A percentile compares a stretch with the other conserved stretches of the same genome.
phyloP scores from a whole-genome alignment of 2,888 invertebrate genomes.

The Heliothis peltigera region DNA sequence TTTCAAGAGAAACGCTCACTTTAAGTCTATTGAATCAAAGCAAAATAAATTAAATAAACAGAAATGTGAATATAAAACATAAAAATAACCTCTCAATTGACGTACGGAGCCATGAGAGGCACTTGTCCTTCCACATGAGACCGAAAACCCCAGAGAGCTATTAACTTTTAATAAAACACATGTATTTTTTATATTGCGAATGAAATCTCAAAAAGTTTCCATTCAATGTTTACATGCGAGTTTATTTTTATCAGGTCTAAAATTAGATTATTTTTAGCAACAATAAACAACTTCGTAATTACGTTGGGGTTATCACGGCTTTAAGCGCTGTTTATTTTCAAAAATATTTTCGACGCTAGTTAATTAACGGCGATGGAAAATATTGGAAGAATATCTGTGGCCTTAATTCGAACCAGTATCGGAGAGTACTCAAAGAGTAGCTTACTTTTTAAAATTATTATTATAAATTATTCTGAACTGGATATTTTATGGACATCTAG shows the following conservation, averaged over 20 bases:
- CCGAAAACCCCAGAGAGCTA: slow-evolving; percentile 50
- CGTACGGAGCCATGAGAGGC: slow-evolving; percentile 57
- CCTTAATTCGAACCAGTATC: no score
- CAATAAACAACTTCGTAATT: neutral
- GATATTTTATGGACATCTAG: no score
- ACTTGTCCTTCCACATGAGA: slow-evolving; percentile 47
- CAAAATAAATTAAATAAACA: neutral
- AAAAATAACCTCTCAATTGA: slow-evolving; percentile 51
- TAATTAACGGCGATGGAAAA: no score
- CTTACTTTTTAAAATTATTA: no score
- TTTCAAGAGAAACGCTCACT: neutral
- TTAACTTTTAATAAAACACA: slow-evolving; percentile 53
- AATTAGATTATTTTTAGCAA: neutral
- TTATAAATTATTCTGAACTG: no score
- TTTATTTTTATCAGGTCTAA: slow-evolving; percentile 4
- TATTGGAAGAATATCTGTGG: no score
- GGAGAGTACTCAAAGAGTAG: no score
- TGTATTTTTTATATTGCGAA: slow-evolving; percentile 14
- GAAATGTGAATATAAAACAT: slow-evolving; percentile 31
- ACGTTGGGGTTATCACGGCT: neutral
- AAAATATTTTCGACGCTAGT: neutral
- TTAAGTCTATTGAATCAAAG: neutral
- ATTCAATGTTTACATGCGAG: slow-evolving; percentile 11
- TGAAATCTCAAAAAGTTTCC: slow-evolving; percentile 23
- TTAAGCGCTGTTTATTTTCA: neutral